phyloP scores from a whole-genome alignment of 92 coral and sea anemone genomes.

The Pocillopora meandrina region DNA sequence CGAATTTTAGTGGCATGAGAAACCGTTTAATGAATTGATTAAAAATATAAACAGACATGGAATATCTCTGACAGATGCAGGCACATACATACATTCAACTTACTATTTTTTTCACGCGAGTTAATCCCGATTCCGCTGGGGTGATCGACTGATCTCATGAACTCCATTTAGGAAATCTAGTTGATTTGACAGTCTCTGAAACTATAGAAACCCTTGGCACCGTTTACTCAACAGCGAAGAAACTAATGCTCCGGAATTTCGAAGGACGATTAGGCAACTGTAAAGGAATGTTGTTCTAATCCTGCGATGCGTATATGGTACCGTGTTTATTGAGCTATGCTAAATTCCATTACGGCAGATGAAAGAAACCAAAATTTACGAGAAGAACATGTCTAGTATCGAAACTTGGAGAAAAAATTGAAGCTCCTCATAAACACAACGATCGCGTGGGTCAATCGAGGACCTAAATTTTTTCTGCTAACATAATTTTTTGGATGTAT shows the following conservation, averaged over 20 bases:
- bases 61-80: neutral
- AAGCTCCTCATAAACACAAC: neutral
- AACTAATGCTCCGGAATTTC: constrained; percentile 1
- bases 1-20: neutral
- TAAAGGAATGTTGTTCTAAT: neutral
- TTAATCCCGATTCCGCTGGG: neutral
- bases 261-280: neutral
- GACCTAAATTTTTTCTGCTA: neutral
- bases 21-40: neutral
- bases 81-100: neutral
- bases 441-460: neutral
- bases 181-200: too few species aligned
- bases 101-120: neutral
- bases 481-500: neutral
- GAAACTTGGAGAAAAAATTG: neutral
- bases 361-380: neutral
- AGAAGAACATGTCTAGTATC: neutral
- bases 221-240: neutral
- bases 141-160: neutral
- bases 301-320: neutral
- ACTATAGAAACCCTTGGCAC: neutral
- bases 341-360: neutral
- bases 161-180: too few species aligned
- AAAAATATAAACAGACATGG: neutral
- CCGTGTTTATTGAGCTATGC: neutral